phyloP scores from a whole-genome alignment of 2,113 vertebrate genomes.

The Arvicanthis niloticus region DNA sequence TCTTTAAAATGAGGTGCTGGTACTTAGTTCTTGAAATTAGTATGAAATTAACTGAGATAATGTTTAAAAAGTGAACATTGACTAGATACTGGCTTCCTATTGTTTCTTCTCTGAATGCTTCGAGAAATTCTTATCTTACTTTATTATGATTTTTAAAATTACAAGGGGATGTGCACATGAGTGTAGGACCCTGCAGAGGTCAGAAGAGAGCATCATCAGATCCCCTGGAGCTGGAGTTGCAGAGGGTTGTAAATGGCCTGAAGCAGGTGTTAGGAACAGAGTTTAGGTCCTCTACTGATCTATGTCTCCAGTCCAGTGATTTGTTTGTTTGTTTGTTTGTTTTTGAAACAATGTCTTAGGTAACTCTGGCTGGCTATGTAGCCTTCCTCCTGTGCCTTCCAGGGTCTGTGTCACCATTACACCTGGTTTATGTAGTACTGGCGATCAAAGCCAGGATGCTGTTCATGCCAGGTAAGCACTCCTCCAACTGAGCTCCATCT shows the following conservation, averaged over 20 bases:
- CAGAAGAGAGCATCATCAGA: neutral
- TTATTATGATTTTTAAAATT: neutral
- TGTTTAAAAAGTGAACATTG: neutral
- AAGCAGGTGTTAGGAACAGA: neutral
- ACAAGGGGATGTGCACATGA: neutral
- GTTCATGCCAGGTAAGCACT: no score
- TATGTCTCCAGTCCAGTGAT: neutral
- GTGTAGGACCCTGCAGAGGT: neutral
- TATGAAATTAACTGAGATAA: neutral
- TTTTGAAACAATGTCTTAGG: neutral
- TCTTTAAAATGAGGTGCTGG: neutral
- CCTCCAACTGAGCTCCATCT: neutral
- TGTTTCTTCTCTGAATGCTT: neutral
- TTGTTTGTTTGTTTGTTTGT: neutral
- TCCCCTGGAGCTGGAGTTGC: neutral
- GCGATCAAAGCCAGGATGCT: neutral
- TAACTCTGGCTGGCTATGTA: no score
- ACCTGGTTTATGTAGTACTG: neutral
- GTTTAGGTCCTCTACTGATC: neutral
- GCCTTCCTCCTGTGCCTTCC: neutral
- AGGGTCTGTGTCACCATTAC: neutral
- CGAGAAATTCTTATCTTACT: neutral
- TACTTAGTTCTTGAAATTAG: slow-evolving; percentile 1
- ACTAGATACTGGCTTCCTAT: neutral
- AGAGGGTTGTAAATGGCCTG: neutral